Evolutionary conservation across 1,140 invertebrate species (phyloP), one percentile per base, ranked within the genome.

Genomic region (Neodiprion lecontei): DNA sequence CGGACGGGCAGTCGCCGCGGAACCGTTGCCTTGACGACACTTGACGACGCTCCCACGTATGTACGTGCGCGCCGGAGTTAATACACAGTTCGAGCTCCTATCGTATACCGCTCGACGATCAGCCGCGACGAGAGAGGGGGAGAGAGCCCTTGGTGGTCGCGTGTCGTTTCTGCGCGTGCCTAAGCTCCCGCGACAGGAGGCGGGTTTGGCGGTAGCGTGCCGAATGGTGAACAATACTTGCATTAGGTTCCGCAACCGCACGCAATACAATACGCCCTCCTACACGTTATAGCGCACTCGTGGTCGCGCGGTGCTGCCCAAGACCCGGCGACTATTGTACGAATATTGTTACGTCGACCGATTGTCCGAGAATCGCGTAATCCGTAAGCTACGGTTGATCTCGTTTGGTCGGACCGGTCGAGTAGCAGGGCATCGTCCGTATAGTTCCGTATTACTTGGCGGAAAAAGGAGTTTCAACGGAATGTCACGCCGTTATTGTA

Each of bases 21-120:
- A 87, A 87, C 86, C 86, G 87, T 88, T 87, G 87, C 86, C 87
- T 86, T 85, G 86, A 82, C 86, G 83, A 88, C 86, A 87, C 85
- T 83, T 83, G 53, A 61, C 53, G 53, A 81, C 83, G 76, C 80
- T 80, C 82, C 85, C 86, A 85, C 85, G 85, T 85, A 85, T 82
- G 23, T 9, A 17, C 12, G 47, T 72, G 79, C 81, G 80, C 75
- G 79, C 74, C 75, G 74, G 7, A 61, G 9, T 61, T 14, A 9
- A 61, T 40, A 61, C 53, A 61, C 53, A 61, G 53, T 61, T 61
- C 28, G 53, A 61, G n/a, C 53, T 17, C 53, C 53, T 9, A 61
- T 61, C 53, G 53, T 14, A 61, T 61, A 40, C 28, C 53, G 53
- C 53, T 40, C 28, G 28, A 40, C 28, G 28, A 40, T 21, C 17